Evolutionary conservation across 1,140 invertebrate genomes (phyloP), one percentile per base, ranked within the genome.

Genomic region (Orchesella cincta): DNA sequence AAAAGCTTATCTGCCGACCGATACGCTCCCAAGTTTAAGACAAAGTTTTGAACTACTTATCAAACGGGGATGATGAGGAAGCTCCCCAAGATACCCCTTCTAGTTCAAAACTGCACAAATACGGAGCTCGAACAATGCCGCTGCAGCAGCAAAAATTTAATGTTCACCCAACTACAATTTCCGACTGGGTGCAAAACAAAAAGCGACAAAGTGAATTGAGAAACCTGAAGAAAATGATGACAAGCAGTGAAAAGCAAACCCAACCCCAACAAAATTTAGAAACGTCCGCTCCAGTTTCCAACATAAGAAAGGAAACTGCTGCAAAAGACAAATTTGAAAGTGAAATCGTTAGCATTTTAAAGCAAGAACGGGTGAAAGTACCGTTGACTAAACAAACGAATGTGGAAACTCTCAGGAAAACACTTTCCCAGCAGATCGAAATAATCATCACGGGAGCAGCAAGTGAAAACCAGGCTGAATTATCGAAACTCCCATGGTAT

Each of bases 21-120:
- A 54, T 79, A 79, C 29, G 39, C 73, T 14, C 72, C 75, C 1
- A 71, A 79, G 54, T 79, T 77, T 52, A 79, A 79, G 39, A 28
- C 74, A 52, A 79, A 75, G 78, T 79, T 31, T 70, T 79, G n/a
- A 72, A 77, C 29, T 79, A 57, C 67, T 57, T 79, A 51, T 26
- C 16, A 23, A 36, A 75, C 73, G 39, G 64, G 29, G 26, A 36
- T 20, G 5, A 36, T 20, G 67, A 54, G 18, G 67, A 76, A 1
- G 16, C 36, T 1, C 2, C 14, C 33, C 5, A 46, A 1, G 67
- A 36, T 12, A 18, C 1, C 2, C 12, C 23, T 2, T 73, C 34
- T 20, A 62, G 23, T 26, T 5, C 54, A 62, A 62, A 18, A 18
- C 8, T 5, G 54, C 5, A 23, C 14, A 57, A 57, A 57, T 57